A percentile compares a stretch with the other conserved stretches of the same genome.
Evolutionary conservation across 2,797 vertebrate genomes (phyloP).

Genomic region (Aeoliscus strigatus): DNA sequence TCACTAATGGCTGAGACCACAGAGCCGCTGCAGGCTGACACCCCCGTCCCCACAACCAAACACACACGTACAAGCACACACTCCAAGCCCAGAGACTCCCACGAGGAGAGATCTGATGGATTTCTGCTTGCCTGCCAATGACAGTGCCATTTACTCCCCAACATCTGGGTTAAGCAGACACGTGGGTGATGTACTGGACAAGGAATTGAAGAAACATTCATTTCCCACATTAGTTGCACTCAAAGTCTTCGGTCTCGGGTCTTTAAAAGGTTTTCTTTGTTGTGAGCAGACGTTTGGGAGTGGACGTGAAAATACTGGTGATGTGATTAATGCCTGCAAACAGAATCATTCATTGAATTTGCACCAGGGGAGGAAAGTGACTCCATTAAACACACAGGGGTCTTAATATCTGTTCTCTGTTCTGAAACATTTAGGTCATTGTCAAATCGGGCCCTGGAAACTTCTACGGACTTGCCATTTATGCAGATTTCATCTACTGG

Average conservation of each 20-base stretch:
- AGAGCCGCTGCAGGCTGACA: conserved; percentile 57
- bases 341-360: neutral
- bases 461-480: conserved; percentile 91
- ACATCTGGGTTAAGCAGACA: conserved; percentile 75
- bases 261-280: too few species aligned
- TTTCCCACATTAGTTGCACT: conserved; percentile 24
- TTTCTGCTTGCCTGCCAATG: conserved; percentile 64
- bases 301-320: conserved; percentile 13
- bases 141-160: conserved; percentile 73
- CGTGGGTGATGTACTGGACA: conserved; percentile 60
- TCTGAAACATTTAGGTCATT: conserved; percentile 78
- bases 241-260: conserved; percentile 2
- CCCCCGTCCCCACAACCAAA: conserved; percentile 26
- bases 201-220: conserved; percentile 38
- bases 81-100: conserved; percentile 54
- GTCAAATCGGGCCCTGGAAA: conserved; percentile 92
- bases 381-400: too few species aligned
- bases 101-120: conserved; percentile 69
- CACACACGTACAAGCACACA: too few species aligned
- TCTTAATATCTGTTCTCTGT: conserved; percentile 8
- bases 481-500: conserved; percentile 96
- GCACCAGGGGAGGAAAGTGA: too few species aligned
- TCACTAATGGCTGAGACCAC: conserved; percentile 68
- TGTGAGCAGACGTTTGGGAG: conserved; percentile 9
- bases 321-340: neutral